phyloP scores from a whole-genome alignment of 2,113 vertebrate genomes.

The Sterna hirundo region DNA sequence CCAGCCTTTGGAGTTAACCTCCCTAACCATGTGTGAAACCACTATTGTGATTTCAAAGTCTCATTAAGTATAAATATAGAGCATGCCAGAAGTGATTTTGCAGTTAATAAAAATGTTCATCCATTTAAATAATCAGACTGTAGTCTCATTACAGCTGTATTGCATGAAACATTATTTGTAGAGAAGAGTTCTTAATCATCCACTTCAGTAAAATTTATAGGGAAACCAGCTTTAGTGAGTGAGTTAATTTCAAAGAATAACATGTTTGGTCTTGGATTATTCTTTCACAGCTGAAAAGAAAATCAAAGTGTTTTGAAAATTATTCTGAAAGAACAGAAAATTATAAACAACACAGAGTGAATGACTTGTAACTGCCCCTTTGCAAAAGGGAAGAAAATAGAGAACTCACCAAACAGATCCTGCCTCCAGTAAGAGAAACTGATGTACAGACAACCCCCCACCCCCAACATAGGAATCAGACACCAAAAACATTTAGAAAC shows the following conservation, averaged over 20 bases:
- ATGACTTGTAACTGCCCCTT: conserved; percentile 34
- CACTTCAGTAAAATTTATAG: conserved; percentile 67
- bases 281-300: conserved; percentile 69
- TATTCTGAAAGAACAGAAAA: conserved; percentile 48
- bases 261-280: conserved; percentile 66
- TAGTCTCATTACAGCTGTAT: conserved; percentile 65
- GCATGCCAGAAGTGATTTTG: conserved; percentile 50
- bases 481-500: not conserved
- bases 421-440: not conserved
- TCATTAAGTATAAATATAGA: conserved; percentile 42
- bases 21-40: not conserved
- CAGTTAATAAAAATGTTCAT: conserved; percentile 55
- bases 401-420: not conserved
- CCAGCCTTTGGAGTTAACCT: conserved; percentile 5
- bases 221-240: conserved; percentile 43
- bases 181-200: conserved; percentile 69
- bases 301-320: conserved; percentile 63
- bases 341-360: conserved; percentile 47
- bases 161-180: conserved; percentile 61
- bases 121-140: conserved; percentile 58
- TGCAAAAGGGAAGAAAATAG: conserved; percentile 7
- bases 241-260: conserved; percentile 72
- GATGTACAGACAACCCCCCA: not conserved
- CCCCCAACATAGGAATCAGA: not conserved
- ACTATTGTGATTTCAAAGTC: conserved; percentile 16